Percentiles rank a stretch among this genome's conserved stretches.
Evolutionary conservation across 2,888 invertebrate genomes (phyloP).

Genomic region (Bombyx huttoni): DNA sequence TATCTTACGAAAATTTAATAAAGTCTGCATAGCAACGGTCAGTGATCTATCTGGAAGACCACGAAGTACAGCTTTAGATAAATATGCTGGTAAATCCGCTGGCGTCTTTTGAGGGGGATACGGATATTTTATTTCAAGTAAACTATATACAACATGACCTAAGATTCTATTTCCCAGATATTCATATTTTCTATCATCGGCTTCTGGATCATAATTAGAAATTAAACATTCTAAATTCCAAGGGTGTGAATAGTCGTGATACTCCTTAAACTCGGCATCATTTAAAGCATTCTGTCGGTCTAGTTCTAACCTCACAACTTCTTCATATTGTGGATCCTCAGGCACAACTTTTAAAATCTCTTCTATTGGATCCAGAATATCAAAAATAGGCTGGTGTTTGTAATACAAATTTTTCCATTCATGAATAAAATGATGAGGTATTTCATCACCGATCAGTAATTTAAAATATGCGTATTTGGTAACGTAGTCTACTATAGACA

Average conservation of each 20-base stretch:
- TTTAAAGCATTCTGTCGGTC: conserved; percentile 68
- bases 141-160: conserved; percentile 66
- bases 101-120: conserved; percentile 36
- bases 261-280: conserved; percentile 69
- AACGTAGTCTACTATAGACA: conserved; percentile 71
- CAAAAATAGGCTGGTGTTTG: conserved; percentile 68
- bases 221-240: conserved; percentile 65
- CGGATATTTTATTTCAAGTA: conserved; percentile 63
- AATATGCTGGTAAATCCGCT: conserved; percentile 42
- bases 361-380: conserved; percentile 52
- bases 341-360: conserved; percentile 40
- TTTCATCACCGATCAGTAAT: conserved; percentile 39
- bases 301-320: conserved; percentile 57
- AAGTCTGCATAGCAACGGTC: conserved; percentile 43
- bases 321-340: conserved; percentile 36
- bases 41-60: conserved; percentile 52
- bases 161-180: conserved; percentile 54
- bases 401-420: conserved; percentile 73
- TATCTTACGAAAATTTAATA: conserved; percentile 48
- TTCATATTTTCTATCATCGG: conserved; percentile 53
- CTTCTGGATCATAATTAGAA: conserved; percentile 48
- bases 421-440: conserved; percentile 59
- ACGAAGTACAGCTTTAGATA: conserved; percentile 48
- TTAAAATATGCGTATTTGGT: conserved; percentile 65
- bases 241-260: conserved; percentile 61